These are phyloP conservation scores for Peromyscus attwateri DNA, from an alignment of 2,797 vertebrate species.

Conservation along the genomic window DNA sequence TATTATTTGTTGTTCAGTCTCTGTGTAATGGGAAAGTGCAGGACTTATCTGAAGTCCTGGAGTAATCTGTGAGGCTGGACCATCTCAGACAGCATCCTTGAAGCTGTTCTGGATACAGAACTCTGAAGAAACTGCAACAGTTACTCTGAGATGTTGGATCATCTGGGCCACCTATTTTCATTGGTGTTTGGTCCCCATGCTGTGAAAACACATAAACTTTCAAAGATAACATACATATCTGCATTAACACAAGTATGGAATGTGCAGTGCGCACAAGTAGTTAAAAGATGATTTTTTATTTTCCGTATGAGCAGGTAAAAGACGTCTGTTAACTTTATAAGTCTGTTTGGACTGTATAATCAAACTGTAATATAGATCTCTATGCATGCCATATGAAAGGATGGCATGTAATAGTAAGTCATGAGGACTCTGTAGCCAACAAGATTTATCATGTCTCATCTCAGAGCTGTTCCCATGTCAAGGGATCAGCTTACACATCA, in stretches of 20 bases:
- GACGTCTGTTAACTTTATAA: no score
- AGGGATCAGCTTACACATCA: no score
- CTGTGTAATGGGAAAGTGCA: not conserved
- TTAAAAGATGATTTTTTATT: not conserved
- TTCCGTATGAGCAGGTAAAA: not conserved
- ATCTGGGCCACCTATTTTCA: not conserved
- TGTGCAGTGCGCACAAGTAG: not conserved
- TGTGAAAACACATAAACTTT: not conserved
- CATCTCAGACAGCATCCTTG: not conserved
- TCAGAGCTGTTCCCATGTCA: no score
- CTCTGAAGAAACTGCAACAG: not conserved
- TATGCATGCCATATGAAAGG: no score
- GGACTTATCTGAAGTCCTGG: not conserved
- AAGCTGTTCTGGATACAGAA: not conserved
- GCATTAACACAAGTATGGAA: not conserved
- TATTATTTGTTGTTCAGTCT: not conserved
- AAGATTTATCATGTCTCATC: no score
- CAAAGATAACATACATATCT: not conserved
- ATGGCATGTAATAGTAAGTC: no score
- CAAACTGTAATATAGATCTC: no score
- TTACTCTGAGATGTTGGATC: not conserved
- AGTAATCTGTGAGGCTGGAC: not conserved
- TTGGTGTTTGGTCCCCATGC: not conserved
- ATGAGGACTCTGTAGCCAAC: no score
- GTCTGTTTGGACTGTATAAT: no score